These are phyloP conservation scores for Yoshiicerus persimilis DNA, from an alignment of 1,140 invertebrate species.

Conservation along the genomic window DNA sequence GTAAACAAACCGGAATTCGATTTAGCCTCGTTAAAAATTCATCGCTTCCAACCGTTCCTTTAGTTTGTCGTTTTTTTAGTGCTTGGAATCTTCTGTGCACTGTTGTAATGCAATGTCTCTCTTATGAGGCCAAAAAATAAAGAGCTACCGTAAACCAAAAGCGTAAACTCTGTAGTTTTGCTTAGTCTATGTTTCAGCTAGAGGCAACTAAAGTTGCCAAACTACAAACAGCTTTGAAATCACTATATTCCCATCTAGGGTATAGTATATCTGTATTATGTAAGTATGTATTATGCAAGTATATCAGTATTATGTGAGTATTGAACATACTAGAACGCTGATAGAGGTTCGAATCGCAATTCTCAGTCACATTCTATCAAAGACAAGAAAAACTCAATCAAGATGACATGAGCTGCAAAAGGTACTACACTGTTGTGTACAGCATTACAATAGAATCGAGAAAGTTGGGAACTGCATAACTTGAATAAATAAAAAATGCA, in stretches of 20 bases:
- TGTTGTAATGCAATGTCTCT: neutral
- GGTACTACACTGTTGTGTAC: too few relatives aligned
- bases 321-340: too few relatives aligned
- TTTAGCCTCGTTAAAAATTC: conserved; percentile 42
- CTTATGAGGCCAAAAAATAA: neutral
- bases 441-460: too few relatives aligned
- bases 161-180: neutral
- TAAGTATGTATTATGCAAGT: too few relatives aligned
- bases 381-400: neutral
- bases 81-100: neutral
- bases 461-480: too few relatives aligned
- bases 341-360: neutral
- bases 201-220: neutral
- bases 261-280: too few relatives aligned
- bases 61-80: conserved; percentile 2
- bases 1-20: conserved; percentile 43
- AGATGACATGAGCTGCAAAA: too few relatives aligned
- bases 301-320: too few relatives aligned
- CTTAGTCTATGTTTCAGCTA: neutral
- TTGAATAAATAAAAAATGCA: neutral
- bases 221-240: neutral
- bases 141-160: neutral
- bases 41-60: conserved; percentile 20
- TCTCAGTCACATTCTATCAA: neutral
- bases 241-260: neutral